Base-by-base conservation (phyloP, 2,888 invertebrate species). In the Idaea straminata region DNA sequence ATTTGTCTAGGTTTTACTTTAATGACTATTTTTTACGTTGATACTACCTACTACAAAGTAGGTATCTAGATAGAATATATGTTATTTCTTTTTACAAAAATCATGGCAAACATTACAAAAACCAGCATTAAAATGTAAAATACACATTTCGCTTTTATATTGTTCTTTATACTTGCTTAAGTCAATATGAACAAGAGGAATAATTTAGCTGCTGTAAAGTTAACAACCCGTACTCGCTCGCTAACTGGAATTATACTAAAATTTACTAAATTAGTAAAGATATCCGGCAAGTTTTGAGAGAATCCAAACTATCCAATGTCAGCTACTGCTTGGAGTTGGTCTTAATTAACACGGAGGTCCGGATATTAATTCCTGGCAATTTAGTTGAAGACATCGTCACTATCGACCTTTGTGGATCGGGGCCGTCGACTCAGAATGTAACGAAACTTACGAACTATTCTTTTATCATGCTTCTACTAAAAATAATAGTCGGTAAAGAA, bases 291-390 rank as follows among this genome's bases (percentile, higher is more conserved):
- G 69, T 72, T 74, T 67, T 61, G 62, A 58, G 63, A 64, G 66
- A 62, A 59, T 60, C 62, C 15, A 63, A 72, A 72, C 72, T 69
- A 70, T 81, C 78, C 77, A 74, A 74, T 72, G 77, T 77, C 77
- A 78, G 78, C 74, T 77, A 73, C 77, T 77, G 74, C 74, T 70
- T 76, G 70, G 68, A 76, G 74, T 78, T 78, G 72, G 77, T 77
- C 80, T 83, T 82, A 84, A 85, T 85, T 83, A 83, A 80, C 81
- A 78, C 73, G 74, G 79, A 77, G 75, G 74, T 75, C 76, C 78
- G 79, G 82, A 82, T 84, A 86, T 85, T 84, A 86, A 84, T 85
- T 84, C 78, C 77, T 74, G 70, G 80, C 77, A 78, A 82, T 83
- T 84, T 79, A 80, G 79, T 75, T 75, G 75, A 75, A 77, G 76